These are phyloP conservation scores for Pachypanchax playfairii DNA, from an alignment of 2,113 vertebrate species.

Conservation along the genomic window DNA sequence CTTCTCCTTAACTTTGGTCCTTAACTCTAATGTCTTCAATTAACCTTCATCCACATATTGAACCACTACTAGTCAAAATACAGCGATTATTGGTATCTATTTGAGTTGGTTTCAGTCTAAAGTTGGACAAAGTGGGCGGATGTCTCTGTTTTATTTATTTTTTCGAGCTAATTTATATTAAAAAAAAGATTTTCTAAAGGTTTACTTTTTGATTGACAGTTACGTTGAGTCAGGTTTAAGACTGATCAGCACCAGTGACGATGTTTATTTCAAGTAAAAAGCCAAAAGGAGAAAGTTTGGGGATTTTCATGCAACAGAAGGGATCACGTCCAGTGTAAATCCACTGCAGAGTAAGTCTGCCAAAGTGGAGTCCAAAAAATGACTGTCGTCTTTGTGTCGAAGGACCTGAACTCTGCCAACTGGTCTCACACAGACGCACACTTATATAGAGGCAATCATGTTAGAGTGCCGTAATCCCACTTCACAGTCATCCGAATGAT, in stretches of 20 bases:
- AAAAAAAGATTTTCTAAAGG: neutral
- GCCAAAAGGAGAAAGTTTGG: constrained; percentile 3
- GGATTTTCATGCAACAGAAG: constrained; percentile 22
- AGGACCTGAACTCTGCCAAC: constrained; percentile 37
- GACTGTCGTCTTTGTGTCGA: constrained; percentile 19
- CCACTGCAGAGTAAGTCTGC: constrained; percentile 37
- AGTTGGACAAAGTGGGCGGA: too few relatives aligned
- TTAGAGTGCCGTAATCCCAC: constrained; percentile 26
- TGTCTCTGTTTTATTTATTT: too few relatives aligned
- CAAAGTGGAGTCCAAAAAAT: constrained; percentile 37
- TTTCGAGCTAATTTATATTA: too few relatives aligned
- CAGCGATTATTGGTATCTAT: neutral
- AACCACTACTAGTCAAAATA: constrained; percentile 5
- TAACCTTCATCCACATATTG: constrained; percentile 49
- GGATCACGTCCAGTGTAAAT: constrained; percentile 31
- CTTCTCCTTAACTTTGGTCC: constrained; percentile 2
- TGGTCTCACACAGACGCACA: constrained; percentile 1
- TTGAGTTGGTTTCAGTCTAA: too few relatives aligned
- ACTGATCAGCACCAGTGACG: constrained; percentile 14
- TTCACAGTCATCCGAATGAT: constrained; percentile 33
- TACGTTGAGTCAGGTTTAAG: neutral
- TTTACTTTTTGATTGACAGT: constrained; percentile 1
- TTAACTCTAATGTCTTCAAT: constrained; percentile 29
- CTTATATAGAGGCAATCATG: constrained; percentile 17
- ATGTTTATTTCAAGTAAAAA: constrained; percentile 13